These are phyloP conservation scores for Calameuta idolon DNA, from an alignment of 2,888 invertebrate species.

Conservation along the genomic window DNA sequence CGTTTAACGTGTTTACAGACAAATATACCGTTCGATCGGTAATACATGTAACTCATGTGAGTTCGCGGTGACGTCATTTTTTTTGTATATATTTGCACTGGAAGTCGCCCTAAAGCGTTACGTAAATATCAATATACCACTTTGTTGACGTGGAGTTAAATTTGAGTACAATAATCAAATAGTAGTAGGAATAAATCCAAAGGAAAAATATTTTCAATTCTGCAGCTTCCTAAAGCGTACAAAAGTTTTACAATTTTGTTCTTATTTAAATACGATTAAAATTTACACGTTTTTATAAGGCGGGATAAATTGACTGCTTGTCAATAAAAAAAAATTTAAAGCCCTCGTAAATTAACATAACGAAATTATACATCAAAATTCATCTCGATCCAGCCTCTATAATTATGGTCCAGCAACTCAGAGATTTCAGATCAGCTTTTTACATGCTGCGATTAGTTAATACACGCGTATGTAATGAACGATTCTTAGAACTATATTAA, in stretches of 20 bases:
- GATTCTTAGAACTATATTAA: too few species aligned
- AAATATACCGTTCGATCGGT: background rate
- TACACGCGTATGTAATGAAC: too few species aligned
- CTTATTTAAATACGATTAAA: background rate
- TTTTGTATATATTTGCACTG: background rate
- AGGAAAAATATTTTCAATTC: background rate
- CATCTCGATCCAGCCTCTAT: too few species aligned
- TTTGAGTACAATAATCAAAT: background rate
- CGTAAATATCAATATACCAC: background rate
- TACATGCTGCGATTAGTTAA: too few species aligned
- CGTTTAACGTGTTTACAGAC: background rate
- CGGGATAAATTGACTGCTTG: background rate
- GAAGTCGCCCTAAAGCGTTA: background rate
- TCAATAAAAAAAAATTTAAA: too few species aligned
- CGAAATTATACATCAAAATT: too few species aligned
- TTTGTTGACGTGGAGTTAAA: background rate
- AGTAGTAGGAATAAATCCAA: background rate
- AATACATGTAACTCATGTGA: background rate
- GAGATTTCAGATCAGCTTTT: too few species aligned
- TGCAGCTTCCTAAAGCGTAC: background rate
- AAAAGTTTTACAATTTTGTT: background rate
- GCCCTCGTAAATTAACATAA: too few species aligned
- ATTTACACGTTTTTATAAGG: background rate
- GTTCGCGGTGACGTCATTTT: background rate
- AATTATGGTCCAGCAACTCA: too few species aligned